Evolutionary conservation across 2,888 invertebrate genomes (phyloP).

Genomic region (Rhingia campestris): DNA sequence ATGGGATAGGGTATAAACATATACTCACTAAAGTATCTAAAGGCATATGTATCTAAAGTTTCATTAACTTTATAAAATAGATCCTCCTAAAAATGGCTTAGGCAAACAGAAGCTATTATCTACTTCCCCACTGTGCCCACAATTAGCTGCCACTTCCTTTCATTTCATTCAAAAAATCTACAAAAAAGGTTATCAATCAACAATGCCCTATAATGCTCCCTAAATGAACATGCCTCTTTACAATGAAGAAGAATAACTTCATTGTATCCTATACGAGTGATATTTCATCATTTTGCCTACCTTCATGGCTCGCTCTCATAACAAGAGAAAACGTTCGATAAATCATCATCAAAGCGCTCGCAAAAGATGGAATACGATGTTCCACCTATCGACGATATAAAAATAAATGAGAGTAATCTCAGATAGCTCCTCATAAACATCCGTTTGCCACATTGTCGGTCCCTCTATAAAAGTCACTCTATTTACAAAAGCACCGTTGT

Average conservation of each 20-base stretch:
- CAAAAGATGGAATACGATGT: constrained; percentile 48
- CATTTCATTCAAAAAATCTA: background rate
- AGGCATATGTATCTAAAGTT: no score
- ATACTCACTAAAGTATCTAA: no score
- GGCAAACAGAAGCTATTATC: no score
- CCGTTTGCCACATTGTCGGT: constrained; percentile 61
- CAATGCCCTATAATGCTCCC: background rate
- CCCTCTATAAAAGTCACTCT: constrained; percentile 43
- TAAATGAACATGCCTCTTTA: constrained; percentile 29
- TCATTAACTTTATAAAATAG: no score
- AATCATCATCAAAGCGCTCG: constrained; percentile 62
- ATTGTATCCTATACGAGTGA: constrained; percentile 37
- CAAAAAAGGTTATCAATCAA: constrained; percentile 8
- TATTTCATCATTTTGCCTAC: constrained; percentile 49
- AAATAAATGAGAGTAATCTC: constrained; percentile 70
- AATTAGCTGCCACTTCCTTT: background rate
- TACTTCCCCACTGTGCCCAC: no score
- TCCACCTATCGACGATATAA: constrained; percentile 65
- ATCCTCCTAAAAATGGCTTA: no score
- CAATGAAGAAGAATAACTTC: constrained; percentile 67
- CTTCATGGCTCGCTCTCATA: constrained; percentile 34
- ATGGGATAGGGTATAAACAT: no score
- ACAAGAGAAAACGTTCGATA: constrained; percentile 54
- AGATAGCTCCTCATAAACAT: constrained; percentile 67
- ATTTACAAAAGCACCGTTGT: constrained; percentile 34